Evolutionary conservation across 2,113 vertebrate genomes (phyloP).

Genomic region (Electrona antarctica): DNA sequence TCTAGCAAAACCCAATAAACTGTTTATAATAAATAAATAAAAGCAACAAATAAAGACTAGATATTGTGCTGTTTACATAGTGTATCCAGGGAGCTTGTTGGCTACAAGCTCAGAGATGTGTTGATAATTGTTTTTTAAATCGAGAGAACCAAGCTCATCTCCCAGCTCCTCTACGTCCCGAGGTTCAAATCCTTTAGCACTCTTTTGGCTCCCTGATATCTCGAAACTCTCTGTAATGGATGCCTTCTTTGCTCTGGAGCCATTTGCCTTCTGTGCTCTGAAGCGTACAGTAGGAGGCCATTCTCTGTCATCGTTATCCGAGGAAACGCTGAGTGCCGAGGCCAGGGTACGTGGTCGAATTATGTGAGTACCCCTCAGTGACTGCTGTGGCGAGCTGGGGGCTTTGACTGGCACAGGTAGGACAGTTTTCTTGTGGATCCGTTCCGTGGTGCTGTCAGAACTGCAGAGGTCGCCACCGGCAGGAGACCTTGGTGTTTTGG

Average conservation of each 20-base stretch:
- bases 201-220: constrained; percentile 34
- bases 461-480: constrained; percentile 12
- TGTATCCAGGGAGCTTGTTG: constrained; percentile 90
- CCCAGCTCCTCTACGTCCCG: constrained; percentile 65
- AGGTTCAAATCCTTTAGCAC: constrained; percentile 53
- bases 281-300: constrained; percentile 23
- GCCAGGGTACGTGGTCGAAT: constrained; percentile 59
- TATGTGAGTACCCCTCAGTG: constrained; percentile 61
- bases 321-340: constrained; percentile 61
- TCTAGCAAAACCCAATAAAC: background rate
- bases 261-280: constrained; percentile 16
- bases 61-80: constrained; percentile 73
- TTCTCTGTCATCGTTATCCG: constrained; percentile 53
- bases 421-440: constrained; percentile 46
- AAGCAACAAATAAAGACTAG: background rate
- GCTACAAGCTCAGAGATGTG: constrained; percentile 87
- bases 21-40: background rate
- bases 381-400: constrained; percentile 75
- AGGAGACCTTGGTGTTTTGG: constrained; percentile 45
- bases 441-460: constrained; percentile 57
- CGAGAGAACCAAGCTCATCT: constrained; percentile 74
- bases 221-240: constrained; percentile 31
- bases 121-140: constrained; percentile 77
- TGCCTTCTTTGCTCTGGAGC: constrained; percentile 20
- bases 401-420: constrained; percentile 78